Percentiles rank a stretch among this genome's conserved stretches.
Conservation (phyloP, 2,888 invertebrate species). For the Apamea sordens region DNA sequence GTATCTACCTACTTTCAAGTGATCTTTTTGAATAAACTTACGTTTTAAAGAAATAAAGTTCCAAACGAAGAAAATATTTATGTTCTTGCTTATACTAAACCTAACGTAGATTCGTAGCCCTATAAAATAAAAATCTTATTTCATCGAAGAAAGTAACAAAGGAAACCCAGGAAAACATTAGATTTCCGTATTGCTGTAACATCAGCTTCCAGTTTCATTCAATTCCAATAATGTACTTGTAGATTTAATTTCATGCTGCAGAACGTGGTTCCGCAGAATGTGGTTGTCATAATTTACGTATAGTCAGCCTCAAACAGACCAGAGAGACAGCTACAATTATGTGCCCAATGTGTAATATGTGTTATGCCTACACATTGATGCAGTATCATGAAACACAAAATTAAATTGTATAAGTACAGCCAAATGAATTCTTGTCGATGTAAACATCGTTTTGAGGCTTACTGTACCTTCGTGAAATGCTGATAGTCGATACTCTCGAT, state of each 20-base stretch:
- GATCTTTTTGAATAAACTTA: neutral
- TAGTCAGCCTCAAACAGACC: neutral
- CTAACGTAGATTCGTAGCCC: neutral
- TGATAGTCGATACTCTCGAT: neutral
- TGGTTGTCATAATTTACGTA: neutral
- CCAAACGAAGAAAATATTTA: neutral
- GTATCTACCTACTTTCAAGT: too few species aligned
- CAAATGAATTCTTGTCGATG: neutral
- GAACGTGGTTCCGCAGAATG: neutral
- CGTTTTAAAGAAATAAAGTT: neutral
- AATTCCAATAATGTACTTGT: neutral
- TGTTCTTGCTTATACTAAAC: neutral
- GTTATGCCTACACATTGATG: neutral
- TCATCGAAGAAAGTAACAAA: conserved; percentile 33
- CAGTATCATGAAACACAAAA: neutral
- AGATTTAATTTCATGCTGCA: conserved; percentile 19
- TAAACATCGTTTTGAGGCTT: too few species aligned
- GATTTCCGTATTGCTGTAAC: conserved; percentile 25
- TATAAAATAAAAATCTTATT: conserved; percentile 34
- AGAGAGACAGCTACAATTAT: neutral
- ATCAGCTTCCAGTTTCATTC: conserved; percentile 6
- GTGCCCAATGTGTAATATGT: too few species aligned
- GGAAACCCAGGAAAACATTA: neutral
- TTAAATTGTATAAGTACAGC: neutral
- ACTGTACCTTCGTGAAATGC: neutral